Base-by-base conservation (phyloP, 2,888 invertebrate species). In the Synanthedon myopaeformis region DNA sequence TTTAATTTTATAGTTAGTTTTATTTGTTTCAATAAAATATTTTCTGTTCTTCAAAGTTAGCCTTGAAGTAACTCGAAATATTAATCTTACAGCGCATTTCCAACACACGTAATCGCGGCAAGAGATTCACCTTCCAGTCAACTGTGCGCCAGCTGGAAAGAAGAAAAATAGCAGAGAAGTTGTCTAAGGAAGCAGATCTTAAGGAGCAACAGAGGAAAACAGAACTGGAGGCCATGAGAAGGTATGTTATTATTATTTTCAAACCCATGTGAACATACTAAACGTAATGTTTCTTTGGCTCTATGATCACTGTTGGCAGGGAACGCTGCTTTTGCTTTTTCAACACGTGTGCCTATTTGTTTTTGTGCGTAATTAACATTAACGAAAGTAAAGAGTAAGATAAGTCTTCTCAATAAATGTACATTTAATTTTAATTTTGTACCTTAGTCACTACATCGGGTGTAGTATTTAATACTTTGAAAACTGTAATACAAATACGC, bases 71-170 rank as follows among this genome's bases (percentile, higher is more conserved):
- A 35, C 0, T 8, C 3, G 35, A 35, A 35, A 35, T 35, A 35
- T 35, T 10, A 35, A 35, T 35, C 8, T 69, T 72, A 3, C 72
- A 84, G 84, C 77, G 82, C n/a, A 56, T 51, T 12, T 59, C 71
- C 41, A 70, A 70, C 62, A 67, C 65, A 42, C 60, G 65, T 12
- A 65, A 66, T 49, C 76, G 79, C 11, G 83, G 88, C 52, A 93
- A 92, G 69, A 89, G 93, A 60, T 95, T 95, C 79, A 93, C 93
- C 0, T 95, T 95, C 79, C 95, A 95, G 75, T 94, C 94, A 51
- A 95, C 95, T 0, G 92, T 95, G 10, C 74, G 95, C n/a, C 93
- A 94, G 75, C 90, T 94, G 53, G 95, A 95, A 79, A 82, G 94
- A 57, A 90, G 91, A 51, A 82, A 91, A 53, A 76, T 95, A 52